These are phyloP conservation scores for Dreissena rostriformis DNA, from an alignment of 1,140 invertebrate species.

Conservation along the genomic window DNA sequence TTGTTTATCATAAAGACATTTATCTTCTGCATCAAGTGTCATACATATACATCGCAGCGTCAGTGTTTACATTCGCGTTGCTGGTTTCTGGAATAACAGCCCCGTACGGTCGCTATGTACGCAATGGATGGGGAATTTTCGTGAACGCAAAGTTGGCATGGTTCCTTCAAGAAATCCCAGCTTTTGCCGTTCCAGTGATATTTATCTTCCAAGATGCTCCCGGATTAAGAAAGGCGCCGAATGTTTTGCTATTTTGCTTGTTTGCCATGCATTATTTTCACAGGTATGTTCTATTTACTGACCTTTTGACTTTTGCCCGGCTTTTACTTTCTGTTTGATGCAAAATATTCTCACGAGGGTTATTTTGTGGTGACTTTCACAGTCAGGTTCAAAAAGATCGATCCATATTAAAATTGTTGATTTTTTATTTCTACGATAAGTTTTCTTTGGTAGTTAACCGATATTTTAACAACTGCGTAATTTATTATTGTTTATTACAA, in stretches of 20 bases:
- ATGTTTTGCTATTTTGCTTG: constrained; percentile 75
- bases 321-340: too few species aligned
- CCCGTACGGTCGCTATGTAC: constrained; percentile 74
- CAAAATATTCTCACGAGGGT: too few species aligned
- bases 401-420: too few species aligned
- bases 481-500: too few species aligned
- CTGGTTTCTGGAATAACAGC: constrained; percentile 61
- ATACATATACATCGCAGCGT: background rate
- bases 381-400: too few species aligned
- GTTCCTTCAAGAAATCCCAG: constrained; percentile 76
- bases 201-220: constrained; percentile 60
- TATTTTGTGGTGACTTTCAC: too few species aligned
- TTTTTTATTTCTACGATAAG: too few species aligned
- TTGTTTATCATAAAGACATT: background rate
- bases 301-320: too few species aligned
- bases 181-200: constrained; percentile 66
- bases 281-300: constrained; percentile 72
- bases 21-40: background rate
- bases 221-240: constrained; percentile 58
- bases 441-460: too few species aligned
- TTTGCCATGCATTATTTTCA: constrained; percentile 82
- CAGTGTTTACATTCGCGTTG: background rate
- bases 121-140: constrained; percentile 63
- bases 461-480: too few species aligned
- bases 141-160: constrained; percentile 72